Base-by-base conservation (phyloP, 1,140 invertebrate species). In the Chironomus tepperi region DNA sequence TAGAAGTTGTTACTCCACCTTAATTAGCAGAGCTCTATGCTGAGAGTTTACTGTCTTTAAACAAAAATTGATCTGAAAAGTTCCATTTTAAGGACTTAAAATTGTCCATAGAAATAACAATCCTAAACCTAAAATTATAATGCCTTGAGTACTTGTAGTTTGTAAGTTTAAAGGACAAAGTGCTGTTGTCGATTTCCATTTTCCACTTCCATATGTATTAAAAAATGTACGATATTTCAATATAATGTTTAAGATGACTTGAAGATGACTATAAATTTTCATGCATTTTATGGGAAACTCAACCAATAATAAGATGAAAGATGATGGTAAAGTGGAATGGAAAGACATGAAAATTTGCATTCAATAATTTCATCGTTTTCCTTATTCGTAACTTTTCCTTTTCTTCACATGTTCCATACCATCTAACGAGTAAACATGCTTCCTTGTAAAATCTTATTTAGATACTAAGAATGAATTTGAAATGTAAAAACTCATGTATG, bases 271-370 rank as follows among this genome's bases (percentile, higher is more conserved):
- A 57, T 57, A 57, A 57, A 57, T 57, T 57, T 57, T 57, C 47
- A 57, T 57, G 47, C 47, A 57, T 57, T 57, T 57, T 57, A 57
- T 57, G n/a, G n/a, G 10, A 57, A 34, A 34, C 24, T 34, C 5
- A 34, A 34, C 24, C 24, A 34, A 34, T 34, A 34, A 9, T 12
- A 57, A 15, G 12, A 15, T 57, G 8, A 9, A 57, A 57, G 7
- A 57, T 5, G 12, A n/a, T 57, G 47, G 18, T 7, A 8, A 8
- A 65, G 57, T 12, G n/a, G n/a, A 7, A 67, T 3, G n/a, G n/a
- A 19, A 70, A 70, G 65, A 70, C n/a, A 21, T 70, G 65, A 70
- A 70, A 70, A 70, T 70, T 70, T 70, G 65, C 65, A 70, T 70
- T 70, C 19, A 18, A 70, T 70, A 70, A 70, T 70, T 70, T 70